Evolutionary conservation across 2,113 vertebrate species (phyloP).

Genomic region (Bubo bubo): DNA sequence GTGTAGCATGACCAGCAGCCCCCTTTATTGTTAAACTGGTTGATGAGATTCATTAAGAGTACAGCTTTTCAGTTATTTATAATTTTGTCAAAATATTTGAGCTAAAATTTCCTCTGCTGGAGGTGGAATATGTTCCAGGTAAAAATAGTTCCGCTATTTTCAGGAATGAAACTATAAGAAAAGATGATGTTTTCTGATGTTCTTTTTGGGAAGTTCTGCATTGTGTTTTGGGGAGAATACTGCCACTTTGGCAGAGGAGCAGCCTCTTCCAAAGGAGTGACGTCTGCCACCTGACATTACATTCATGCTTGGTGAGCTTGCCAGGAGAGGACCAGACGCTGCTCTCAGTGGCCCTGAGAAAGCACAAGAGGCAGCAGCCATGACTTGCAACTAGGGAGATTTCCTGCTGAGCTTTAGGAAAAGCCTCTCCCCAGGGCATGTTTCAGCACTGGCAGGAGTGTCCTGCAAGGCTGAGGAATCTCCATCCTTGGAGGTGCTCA

Average conservation of each 20-base stretch:
- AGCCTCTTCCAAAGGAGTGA: neutral
- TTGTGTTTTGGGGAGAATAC: neutral
- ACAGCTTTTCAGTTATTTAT: neutral
- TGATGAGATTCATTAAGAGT: neutral
- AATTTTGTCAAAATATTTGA: constrained; percentile 48
- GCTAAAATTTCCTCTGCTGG: constrained; percentile 24
- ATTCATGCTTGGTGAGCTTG: neutral
- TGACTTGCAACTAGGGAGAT: neutral
- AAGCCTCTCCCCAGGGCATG: neutral
- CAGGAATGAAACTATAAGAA: neutral
- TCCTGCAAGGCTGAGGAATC: neutral
- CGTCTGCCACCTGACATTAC: neutral
- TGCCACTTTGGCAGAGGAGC: neutral
- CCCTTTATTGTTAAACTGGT: neutral
- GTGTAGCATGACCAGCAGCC: neutral
- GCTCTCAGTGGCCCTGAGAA: neutral
- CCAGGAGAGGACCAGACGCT: neutral
- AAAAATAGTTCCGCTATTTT: constrained; percentile 32
- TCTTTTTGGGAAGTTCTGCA: neutral
- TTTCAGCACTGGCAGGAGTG: neutral
- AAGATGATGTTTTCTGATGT: neutral
- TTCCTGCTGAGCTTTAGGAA: neutral
- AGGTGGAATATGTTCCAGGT: constrained; percentile 37
- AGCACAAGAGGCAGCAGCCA: neutral
- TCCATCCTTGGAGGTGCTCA: neutral